phyloP scores from a whole-genome alignment of 1,140 invertebrate genomes.

The Drosophila novamexicana region DNA sequence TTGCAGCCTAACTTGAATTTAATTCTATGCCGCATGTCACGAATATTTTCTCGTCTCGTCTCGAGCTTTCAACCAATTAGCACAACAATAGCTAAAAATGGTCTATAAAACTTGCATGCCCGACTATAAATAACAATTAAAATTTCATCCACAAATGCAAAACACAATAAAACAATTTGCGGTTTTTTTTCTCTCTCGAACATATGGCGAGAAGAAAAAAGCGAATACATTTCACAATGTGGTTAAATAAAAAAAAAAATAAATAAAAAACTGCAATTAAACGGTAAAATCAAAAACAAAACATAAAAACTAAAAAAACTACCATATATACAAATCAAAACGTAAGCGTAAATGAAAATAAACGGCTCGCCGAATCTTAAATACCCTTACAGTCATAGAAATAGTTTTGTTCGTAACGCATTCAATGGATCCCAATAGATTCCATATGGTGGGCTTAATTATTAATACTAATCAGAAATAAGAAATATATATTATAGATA shows the following conservation, averaged over 20 bases:
- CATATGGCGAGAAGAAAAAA: constrained; percentile 31
- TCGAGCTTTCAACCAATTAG: constrained; percentile 41
- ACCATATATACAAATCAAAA: constrained; percentile 63
- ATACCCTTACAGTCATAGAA: too few species aligned
- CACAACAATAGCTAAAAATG: constrained; percentile 23
- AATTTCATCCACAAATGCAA: constrained; percentile 36
- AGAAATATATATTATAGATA: too few species aligned
- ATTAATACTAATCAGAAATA: too few species aligned
- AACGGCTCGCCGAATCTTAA: neutral
- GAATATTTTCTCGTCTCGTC: constrained; percentile 1
- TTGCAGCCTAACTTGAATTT: neutral
- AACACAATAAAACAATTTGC: constrained; percentile 75
- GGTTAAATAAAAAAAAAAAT: constrained; percentile 48
- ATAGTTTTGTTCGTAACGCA: too few species aligned
- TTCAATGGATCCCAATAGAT: too few species aligned
- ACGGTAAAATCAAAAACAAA: constrained; percentile 43
- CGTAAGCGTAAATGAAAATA: constrained; percentile 28
- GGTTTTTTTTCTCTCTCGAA: constrained; percentile 37
- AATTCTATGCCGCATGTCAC: neutral
- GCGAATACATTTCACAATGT: constrained; percentile 47
- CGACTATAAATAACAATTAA: constrained; percentile 68
- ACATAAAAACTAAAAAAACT: constrained; percentile 14
- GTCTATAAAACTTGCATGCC: constrained; percentile 51
- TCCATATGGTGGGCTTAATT: too few species aligned
- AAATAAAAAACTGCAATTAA: constrained; percentile 40